A percentile compares a stretch with the other conserved stretches of the same genome.
Evolutionary conservation across 1,140 invertebrate genomes (phyloP).

Genomic region (Vollenhovia emeryi): DNA sequence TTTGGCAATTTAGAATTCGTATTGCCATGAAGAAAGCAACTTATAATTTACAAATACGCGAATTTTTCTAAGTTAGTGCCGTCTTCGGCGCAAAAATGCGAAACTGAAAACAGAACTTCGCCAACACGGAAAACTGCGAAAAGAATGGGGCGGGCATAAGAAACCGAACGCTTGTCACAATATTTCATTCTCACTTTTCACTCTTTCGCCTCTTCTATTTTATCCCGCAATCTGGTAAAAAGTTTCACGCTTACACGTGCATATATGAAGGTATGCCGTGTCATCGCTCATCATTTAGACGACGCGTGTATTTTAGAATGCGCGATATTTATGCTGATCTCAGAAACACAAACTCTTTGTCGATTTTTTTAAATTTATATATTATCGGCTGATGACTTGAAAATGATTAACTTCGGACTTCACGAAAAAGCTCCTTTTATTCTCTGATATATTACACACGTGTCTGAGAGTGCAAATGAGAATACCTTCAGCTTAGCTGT

Average conservation of each 20-base stretch:
- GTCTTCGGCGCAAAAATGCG: conserved; percentile 19
- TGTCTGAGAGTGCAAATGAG: neutral
- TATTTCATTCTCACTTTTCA: conserved; percentile 39
- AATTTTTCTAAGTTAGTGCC: neutral
- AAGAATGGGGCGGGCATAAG: neutral
- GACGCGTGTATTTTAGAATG: neutral
- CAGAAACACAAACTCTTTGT: neutral
- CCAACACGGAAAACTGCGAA: conserved; percentile 1
- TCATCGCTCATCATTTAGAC: neutral
- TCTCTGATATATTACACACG: neutral
- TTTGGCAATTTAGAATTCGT: neutral
- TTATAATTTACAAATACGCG: conserved; percentile 21
- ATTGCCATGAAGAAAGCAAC: neutral
- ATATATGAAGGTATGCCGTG: neutral
- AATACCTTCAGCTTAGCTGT: neutral
- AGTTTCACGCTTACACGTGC: neutral
- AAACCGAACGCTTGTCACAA: conserved; percentile 18
- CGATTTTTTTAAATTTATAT: neutral
- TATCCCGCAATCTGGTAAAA: conserved; percentile 31
- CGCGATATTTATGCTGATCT: neutral
- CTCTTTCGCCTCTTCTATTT: conserved; percentile 2
- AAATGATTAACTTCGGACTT: neutral
- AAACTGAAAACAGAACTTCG: conserved; percentile 30
- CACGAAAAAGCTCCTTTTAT: neutral
- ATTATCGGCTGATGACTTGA: neutral